Evolutionary conservation across 2,888 invertebrate genomes (phyloP), one percentile per base, ranked within the genome.

Genomic region (Nematopogon swammerdamellus): DNA sequence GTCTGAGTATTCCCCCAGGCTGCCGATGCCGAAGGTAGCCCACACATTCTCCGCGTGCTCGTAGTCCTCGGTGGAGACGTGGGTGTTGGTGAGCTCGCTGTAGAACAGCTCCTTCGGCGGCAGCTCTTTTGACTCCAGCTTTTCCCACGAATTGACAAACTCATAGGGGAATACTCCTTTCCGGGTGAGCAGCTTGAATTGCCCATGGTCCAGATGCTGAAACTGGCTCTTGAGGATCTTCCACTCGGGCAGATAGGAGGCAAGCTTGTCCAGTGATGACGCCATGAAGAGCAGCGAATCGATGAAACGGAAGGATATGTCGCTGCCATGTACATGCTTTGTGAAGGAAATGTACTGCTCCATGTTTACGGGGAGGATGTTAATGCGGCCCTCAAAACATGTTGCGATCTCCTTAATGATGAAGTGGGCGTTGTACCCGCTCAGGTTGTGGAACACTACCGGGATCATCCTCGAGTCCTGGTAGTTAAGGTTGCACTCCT

Each of bases 131-230:
- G n/a, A n/a, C n/a, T n/a, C n/a, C n/a, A n/a, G n/a, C n/a, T n/a
- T n/a, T 3, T 56, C 30, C 59, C 47, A 19, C 2, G 56, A 54
- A 8, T 55, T 44, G 1, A 62, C 49, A 61, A n/a, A 64, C 18
- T 63, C 56, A 53, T 65, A 64, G 4, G 62, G 62, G 52, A 63
- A 61, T 16, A 64, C 56, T 1, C 61, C 62, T 53, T 62, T 63
- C 19, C 57, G 50, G 1, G 30, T 57, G 5, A 62, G 45, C 17
- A 58, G 49, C 2, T 51, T 18, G 18, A 59, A 56, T 49, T 57
- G 45, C 6, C 46, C 49, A 19, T 49, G 48, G 46, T 43, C 18
- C n/a, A 18, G n/a, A 3, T 36, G 36, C 11, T 4, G 36, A 14
- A 36, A 36, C 11, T 36, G 6, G 3, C 3, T 14, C 11, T 36